Evolutionary conservation across 2,888 invertebrate species (phyloP), one percentile per base, ranked within the genome.

Genomic region (Abscondita cerata): DNA sequence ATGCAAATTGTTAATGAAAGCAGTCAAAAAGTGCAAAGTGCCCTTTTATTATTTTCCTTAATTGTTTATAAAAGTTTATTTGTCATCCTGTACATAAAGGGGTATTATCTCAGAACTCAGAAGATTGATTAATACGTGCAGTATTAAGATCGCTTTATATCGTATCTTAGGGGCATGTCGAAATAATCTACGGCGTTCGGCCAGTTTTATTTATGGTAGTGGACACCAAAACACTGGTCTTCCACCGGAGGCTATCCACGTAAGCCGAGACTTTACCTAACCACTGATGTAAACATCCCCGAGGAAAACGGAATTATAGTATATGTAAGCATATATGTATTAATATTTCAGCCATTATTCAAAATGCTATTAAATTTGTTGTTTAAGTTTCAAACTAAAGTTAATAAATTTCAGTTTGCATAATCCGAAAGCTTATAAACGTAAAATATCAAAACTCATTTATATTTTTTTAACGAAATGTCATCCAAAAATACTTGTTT

Each of bases 1-100:
- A 73, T 73, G 72, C 71, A 72, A 73, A 74, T 74, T 73, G 72
- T 73, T 73, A 70, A 72, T 71, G 71, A 68, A 66, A 68, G 66
- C 69, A 67, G 66, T 64, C 65, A 67, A 67, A 63, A 68, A 68
- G 65, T 66, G 68, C 47, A 31, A 44, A 31, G 47, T 48, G 47
- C 15, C 33, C 15, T 16, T 52, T 25, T 40, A 20, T 40, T 52
- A 52, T 52, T 52, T 40, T 12, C 25, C 31, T 8, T 20, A 31
- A 48, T 48, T 48, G 47, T 19, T 31, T 19, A 18, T 19, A 44
- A 18, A 44, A 18, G 8, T 44, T 44, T 44, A 44, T 44, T 18
- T 44, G 11, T 11, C 44, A 44, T n/a, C 18, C 16, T 18, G 18
- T 44, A 44, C 16, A 18, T 18, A 44, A 44, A 18, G 25, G 4